phyloP scores from a whole-genome alignment of 2,888 invertebrate genomes.

The Physocephala rufipes region DNA sequence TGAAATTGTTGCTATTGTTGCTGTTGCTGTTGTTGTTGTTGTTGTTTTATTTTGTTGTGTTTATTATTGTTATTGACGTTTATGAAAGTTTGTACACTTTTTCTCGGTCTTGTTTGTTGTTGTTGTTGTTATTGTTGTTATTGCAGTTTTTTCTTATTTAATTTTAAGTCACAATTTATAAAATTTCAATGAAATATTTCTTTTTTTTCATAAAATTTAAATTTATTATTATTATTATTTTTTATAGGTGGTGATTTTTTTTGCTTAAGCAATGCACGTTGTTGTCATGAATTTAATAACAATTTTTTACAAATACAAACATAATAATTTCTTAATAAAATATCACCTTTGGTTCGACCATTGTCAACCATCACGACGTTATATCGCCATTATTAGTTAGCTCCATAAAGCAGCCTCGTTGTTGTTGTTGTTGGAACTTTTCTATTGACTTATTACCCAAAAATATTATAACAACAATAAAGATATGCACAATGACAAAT shows the following conservation, averaged over 20 bases:
- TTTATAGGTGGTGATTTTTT: neutral
- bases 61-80: neutral
- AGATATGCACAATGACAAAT: neutral
- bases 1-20: neutral
- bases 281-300: conserved; percentile 26
- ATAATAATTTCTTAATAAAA: conserved; percentile 15
- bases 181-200: conserved; percentile 5
- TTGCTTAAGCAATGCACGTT: conserved; percentile 30
- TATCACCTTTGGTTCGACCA: neutral
- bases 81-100: too few relatives aligned
- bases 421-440: too few relatives aligned
- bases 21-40: neutral
- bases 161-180: conserved; percentile 2
- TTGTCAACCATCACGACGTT: neutral
- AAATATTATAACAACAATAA: neutral
- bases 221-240: neutral
- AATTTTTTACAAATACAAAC: conserved; percentile 17
- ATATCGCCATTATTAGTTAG: neutral
- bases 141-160: too few relatives aligned
- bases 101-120: neutral
- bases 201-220: neutral
- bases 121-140: conserved; percentile 12
- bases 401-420: neutral
- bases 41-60: neutral
- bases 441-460: neutral